Conservation (phyloP, 2,113 vertebrate genomes). For the Thalassoma bifasciatum region DNA sequence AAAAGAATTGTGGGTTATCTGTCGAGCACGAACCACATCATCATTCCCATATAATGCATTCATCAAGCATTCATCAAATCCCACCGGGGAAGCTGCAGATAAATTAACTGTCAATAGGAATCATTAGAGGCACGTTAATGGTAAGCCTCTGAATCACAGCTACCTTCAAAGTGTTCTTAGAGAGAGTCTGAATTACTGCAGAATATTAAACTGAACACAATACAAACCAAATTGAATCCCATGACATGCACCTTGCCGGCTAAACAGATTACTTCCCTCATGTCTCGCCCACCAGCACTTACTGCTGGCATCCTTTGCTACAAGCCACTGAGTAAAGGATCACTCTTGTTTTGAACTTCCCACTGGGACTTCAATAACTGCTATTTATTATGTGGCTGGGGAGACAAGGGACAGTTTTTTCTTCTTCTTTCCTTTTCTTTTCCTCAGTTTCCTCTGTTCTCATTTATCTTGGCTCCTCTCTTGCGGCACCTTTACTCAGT, state of each 20-base stretch:
- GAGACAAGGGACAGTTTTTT: slow-evolving; percentile 16
- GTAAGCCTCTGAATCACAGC: slow-evolving; percentile 32
- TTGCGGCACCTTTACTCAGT: background rate
- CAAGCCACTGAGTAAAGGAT: slow-evolving; percentile 38
- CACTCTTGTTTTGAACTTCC: slow-evolving; percentile 36
- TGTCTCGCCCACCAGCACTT: slow-evolving; percentile 46
- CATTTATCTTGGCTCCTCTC: background rate
- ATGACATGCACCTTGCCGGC: slow-evolving; percentile 44
- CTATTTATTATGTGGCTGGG: slow-evolving; percentile 16
- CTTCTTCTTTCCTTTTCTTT: background rate
- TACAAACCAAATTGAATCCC: slow-evolving; percentile 58
- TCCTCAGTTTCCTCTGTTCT: background rate
- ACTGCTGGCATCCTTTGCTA: slow-evolving; percentile 26
- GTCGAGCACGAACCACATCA: background rate
- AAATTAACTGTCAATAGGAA: slow-evolving; percentile 32
- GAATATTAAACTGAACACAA: slow-evolving; percentile 50
- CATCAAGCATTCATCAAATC: slow-evolving; percentile 16
- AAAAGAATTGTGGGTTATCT: background rate
- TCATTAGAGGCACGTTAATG: slow-evolving; percentile 39
- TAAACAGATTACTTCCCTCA: slow-evolving; percentile 63
- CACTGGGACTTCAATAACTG: slow-evolving; percentile 41
- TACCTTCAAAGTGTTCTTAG: slow-evolving; percentile 47
- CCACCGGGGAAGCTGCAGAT: background rate
- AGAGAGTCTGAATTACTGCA: slow-evolving; percentile 39
- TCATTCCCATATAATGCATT: background rate